Percentiles rank a stretch among this genome's conserved stretches.
Evolutionary conservation across 2,888 invertebrate genomes (phyloP).

Genomic region (Byasa hedistus): DNA sequence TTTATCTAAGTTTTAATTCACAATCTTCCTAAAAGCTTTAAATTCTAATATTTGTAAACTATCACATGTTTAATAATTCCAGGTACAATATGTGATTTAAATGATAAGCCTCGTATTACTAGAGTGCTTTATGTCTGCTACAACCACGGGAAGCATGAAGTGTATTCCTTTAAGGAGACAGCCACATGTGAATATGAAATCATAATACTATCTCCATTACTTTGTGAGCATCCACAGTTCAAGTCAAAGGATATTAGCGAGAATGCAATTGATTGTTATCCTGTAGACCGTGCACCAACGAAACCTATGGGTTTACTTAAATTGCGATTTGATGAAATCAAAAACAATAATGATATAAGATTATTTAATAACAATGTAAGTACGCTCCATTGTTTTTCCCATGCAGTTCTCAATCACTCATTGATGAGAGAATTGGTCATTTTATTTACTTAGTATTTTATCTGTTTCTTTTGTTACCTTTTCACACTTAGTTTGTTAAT

Average conservation of each 20-base stretch:
- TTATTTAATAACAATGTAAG: slow-evolving; percentile 58
- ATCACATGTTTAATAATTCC: slow-evolving; percentile 18
- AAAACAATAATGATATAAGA: slow-evolving; percentile 82
- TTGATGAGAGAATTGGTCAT: slow-evolving; percentile 28
- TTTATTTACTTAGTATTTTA: not conserved
- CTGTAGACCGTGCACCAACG: slow-evolving; percentile 82
- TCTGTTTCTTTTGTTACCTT: not conserved
- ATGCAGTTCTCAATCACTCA: slow-evolving; percentile 14
- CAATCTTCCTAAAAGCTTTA: too few species aligned
- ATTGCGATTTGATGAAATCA: slow-evolving; percentile 86
- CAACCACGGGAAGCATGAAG: slow-evolving; percentile 92
- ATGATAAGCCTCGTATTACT: slow-evolving; percentile 89
- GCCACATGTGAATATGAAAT: slow-evolving; percentile 97
- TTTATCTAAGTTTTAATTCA: too few species aligned
- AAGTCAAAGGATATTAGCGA: slow-evolving; percentile 89
- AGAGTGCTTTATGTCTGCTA: slow-evolving; percentile 94
- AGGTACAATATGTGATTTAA: slow-evolving; percentile 93
- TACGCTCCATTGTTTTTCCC: not conserved
- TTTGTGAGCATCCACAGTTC: slow-evolving; percentile 95
- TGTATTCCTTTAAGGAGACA: slow-evolving; percentile 95
- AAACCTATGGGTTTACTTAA: slow-evolving; percentile 86
- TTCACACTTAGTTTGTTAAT: not conserved
- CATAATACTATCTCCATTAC: slow-evolving; percentile 90
- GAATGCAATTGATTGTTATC: slow-evolving; percentile 86
- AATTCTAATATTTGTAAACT: not conserved